These are phyloP conservation scores for Centropus unirufus DNA, from an alignment of 2,113 vertebrate genomes.

Conservation along the genomic window DNA sequence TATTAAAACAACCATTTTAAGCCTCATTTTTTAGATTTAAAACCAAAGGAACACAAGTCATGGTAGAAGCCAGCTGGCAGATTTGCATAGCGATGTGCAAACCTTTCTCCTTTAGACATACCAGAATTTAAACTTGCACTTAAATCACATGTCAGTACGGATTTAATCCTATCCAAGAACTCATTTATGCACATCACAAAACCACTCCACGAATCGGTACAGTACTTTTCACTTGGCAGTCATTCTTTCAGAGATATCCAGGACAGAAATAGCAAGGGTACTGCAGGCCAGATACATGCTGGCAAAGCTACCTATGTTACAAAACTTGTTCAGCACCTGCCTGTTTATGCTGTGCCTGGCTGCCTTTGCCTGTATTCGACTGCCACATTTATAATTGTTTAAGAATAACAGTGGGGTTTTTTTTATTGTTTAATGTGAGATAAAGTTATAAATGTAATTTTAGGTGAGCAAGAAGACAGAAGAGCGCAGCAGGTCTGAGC, in stretches of 20 bases:
- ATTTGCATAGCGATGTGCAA: not conserved
- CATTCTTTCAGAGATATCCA: constrained; percentile 31
- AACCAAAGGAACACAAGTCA: constrained; percentile 10
- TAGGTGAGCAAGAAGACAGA: not conserved
- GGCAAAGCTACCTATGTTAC: constrained; percentile 5
- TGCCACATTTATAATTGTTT: not conserved
- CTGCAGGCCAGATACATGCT: constrained; percentile 33
- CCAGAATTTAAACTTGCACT: constrained; percentile 37
- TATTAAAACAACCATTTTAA: constrained; percentile 48
- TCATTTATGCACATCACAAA: constrained; percentile 54
- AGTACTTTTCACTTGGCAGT: constrained; percentile 56
- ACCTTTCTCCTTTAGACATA: constrained; percentile 28
- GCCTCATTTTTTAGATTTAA: not conserved
- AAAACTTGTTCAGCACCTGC: constrained; percentile 48
- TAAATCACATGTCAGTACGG: constrained; percentile 45
- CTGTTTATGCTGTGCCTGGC: not conserved
- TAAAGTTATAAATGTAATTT: not conserved
- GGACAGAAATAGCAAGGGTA: constrained; percentile 58
- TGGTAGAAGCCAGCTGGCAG: constrained; percentile 40
- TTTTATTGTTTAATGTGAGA: not conserved
- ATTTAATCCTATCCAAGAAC: constrained; percentile 55
- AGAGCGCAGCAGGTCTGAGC: not conserved
- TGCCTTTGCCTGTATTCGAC: not conserved
- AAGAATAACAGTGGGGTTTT: not conserved
- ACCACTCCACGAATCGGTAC: constrained; percentile 18